Conservation (phyloP, 2,113 vertebrate species). For the Trogon melanurus region DNA sequence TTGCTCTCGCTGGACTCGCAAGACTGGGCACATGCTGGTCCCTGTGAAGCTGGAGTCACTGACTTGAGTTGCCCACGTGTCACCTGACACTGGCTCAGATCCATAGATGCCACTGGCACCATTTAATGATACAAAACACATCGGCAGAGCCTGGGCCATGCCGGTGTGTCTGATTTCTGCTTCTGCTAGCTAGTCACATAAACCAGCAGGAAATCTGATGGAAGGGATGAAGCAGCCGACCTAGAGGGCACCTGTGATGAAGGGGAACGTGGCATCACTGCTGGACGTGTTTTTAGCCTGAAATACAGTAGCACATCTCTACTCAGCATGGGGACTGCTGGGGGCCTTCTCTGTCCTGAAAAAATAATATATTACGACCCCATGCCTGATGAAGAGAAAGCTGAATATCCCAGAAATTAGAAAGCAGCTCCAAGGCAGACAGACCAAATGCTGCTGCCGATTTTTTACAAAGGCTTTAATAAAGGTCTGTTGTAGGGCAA, state of each 20-base stretch:
- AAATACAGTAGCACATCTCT: not conserved
- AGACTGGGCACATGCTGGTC: not conserved
- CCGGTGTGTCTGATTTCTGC: not conserved
- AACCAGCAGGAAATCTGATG: not conserved
- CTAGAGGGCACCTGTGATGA: not conserved
- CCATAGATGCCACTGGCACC: not conserved
- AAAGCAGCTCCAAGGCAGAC: not conserved
- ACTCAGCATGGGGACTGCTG: not conserved
- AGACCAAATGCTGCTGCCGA: not conserved
- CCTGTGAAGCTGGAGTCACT: not conserved
- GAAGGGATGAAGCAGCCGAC: not conserved
- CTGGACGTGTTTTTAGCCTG: not conserved
- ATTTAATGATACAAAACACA: not conserved
- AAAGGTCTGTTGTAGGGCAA: not conserved
- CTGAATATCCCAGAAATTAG: not conserved
- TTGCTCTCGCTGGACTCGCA: not conserved
- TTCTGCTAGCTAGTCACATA: not conserved
- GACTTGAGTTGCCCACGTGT: not conserved
- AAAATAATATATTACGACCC: not conserved
- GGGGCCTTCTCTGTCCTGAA: not conserved
- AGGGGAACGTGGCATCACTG: not conserved
- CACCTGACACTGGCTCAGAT: not conserved
- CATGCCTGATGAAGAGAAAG: not conserved
- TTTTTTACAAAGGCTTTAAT: not conserved
- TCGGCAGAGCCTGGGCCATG: not conserved